These are phyloP conservation scores for Panurus biarmicus DNA, from an alignment of 2,113 vertebrate species.

Conservation along the genomic window DNA sequence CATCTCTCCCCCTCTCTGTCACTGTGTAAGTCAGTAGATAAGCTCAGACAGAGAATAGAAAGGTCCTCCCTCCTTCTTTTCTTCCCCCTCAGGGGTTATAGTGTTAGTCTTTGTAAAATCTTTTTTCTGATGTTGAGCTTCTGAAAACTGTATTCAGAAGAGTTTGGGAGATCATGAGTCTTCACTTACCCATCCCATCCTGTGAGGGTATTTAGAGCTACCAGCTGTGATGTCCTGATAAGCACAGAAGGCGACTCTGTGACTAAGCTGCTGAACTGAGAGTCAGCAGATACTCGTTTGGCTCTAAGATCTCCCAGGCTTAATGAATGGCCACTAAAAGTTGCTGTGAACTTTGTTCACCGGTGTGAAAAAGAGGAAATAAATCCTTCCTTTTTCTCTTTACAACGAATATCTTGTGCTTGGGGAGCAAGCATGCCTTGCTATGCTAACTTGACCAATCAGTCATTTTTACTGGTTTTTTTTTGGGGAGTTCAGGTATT, in stretches of 20 bases:
- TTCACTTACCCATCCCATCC: neutral
- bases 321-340: neutral
- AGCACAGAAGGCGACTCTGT: neutral
- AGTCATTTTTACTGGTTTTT: neutral
- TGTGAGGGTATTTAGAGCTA: neutral
- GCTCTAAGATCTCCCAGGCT: neutral
- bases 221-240: neutral
- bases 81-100: neutral
- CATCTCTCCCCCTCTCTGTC: neutral
- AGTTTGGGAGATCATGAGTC: neutral
- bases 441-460: neutral
- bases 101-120: constrained; percentile 32
- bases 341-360: neutral
- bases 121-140: constrained; percentile 33
- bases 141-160: constrained; percentile 9
- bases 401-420: neutral
- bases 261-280: neutral
- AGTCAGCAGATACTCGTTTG: neutral
- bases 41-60: constrained; percentile 29
- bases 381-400: neutral
- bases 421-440: neutral
- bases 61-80: neutral
- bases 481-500: neutral
- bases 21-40: constrained; percentile 25
- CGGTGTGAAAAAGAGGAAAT: neutral